Evolutionary conservation across 2,797 vertebrate genomes (phyloP).

Genomic region (Sebastes jordani): DNA sequence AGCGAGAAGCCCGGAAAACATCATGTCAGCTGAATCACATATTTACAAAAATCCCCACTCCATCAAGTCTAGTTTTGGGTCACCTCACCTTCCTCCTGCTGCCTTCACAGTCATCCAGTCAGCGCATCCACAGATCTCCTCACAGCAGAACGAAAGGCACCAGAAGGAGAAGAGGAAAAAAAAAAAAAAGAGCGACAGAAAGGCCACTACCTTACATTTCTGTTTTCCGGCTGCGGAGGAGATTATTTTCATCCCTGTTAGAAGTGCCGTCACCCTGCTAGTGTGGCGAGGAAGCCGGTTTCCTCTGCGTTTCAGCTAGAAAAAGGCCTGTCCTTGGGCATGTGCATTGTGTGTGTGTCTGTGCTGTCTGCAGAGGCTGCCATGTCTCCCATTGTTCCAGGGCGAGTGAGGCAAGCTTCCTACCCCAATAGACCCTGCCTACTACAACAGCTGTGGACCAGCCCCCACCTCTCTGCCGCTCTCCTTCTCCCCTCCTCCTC

Average conservation of each 20-base stretch:
- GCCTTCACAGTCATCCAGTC: conserved; percentile 72
- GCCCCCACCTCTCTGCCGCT: conserved; percentile 72
- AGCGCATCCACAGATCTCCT: conserved; percentile 54
- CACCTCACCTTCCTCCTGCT: conserved; percentile 65
- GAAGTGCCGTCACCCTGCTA: conserved; percentile 46
- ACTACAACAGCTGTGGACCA: conserved; percentile 85
- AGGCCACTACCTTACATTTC: conserved; percentile 62
- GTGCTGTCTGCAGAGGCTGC: conserved; percentile 75
- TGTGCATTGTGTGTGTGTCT: conserved; percentile 57
- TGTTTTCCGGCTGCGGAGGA: conserved; percentile 40
- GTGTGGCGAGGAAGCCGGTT: conserved; percentile 60
- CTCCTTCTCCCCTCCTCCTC: conserved; percentile 37
- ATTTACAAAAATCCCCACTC: background rate
- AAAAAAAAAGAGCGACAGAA: background rate
- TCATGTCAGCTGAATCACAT: conserved; percentile 26
- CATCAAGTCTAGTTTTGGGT: background rate
- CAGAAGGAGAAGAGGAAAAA: conserved; percentile 7
- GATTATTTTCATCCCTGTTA: conserved; percentile 23
- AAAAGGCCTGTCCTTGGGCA: conserved; percentile 64
- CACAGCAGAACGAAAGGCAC: conserved; percentile 54
- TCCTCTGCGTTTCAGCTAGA: conserved; percentile 56
- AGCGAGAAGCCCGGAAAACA: background rate
- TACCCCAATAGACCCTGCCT: conserved; percentile 79
- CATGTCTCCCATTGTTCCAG: conserved; percentile 85
- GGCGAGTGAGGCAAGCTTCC: conserved; percentile 77